A percentile compares a stretch with the other conserved stretches of the same genome.
These are phyloP conservation scores for Plagodis dolabraria DNA, from an alignment of 2,888 invertebrate genomes.

Conservation along the genomic window DNA sequence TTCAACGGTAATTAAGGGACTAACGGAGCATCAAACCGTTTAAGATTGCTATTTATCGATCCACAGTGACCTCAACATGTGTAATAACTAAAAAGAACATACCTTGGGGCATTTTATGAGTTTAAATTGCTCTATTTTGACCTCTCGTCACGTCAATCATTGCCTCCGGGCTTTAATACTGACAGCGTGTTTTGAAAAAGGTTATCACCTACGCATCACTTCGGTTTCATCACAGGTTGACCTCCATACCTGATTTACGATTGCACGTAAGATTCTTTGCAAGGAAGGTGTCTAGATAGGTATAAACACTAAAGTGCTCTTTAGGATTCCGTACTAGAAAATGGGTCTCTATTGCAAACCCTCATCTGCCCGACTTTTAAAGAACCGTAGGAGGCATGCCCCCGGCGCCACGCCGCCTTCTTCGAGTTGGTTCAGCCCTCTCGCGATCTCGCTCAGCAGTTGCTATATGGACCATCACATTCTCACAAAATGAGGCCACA, in stretches of 20 bases:
- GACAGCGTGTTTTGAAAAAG: slow-evolving; percentile 5
- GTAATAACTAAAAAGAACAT: slow-evolving; percentile 28
- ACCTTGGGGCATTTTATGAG: slow-evolving; percentile 18
- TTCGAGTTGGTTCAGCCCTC: too few species aligned
- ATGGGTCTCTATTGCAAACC: too few species aligned
- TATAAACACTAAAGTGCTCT: too few species aligned
- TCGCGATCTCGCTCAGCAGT: too few species aligned
- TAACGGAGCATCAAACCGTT: slow-evolving; percentile 4
- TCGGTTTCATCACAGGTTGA: background rate
- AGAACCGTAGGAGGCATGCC: too few species aligned
- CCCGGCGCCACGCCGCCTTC: too few species aligned
- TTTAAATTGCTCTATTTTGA: slow-evolving; percentile 30
- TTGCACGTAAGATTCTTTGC: background rate
- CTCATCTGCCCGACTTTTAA: too few species aligned
- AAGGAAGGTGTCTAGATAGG: too few species aligned
- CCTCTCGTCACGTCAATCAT: slow-evolving; percentile 27
- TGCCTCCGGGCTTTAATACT: slow-evolving; percentile 23
- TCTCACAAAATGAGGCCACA: too few species aligned
- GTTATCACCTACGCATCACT: background rate
- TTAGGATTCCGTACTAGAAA: too few species aligned
- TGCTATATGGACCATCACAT: too few species aligned
- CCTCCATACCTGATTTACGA: background rate
- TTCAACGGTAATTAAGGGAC: slow-evolving; percentile 15
- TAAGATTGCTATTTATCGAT: slow-evolving; percentile 21
- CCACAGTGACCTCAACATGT: slow-evolving; percentile 19